These are phyloP conservation scores for Tenualosa thibaudeaui DNA, from an alignment of 2,797 vertebrate genomes.

Conservation along the genomic window DNA sequence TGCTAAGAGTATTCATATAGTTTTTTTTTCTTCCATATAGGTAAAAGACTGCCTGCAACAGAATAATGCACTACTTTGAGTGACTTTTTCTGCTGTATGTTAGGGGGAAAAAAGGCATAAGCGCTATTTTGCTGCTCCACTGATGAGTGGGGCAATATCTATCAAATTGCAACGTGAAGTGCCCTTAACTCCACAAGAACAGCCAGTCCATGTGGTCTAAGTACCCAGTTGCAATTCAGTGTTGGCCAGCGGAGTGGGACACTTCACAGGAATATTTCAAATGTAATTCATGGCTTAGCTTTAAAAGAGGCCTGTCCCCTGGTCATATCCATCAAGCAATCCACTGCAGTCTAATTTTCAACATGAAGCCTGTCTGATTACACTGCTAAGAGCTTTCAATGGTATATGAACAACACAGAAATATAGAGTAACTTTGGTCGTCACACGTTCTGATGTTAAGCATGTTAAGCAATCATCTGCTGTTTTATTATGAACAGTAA, in stretches of 20 bases:
- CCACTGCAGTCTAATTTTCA: neutral
- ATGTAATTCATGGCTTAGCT: constrained; percentile 25
- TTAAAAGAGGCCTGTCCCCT: constrained; percentile 30
- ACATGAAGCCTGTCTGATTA: neutral
- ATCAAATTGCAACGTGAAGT: constrained; percentile 49
- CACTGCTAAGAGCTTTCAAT: neutral
- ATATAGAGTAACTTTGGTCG: neutral
- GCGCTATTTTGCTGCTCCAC: constrained; percentile 42
- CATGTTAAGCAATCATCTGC: neutral
- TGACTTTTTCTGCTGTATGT: constrained; percentile 24
- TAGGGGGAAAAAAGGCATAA: constrained; percentile 23
- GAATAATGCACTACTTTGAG: neutral
- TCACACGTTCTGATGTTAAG: neutral
- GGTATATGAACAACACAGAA: neutral
- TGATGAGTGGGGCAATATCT: constrained; percentile 46
- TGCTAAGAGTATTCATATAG: no score
- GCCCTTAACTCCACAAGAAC: constrained; percentile 60
- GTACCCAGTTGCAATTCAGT: constrained; percentile 47
- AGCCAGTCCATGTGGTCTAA: constrained; percentile 52
- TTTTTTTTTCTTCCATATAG: neutral
- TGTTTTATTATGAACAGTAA: neutral
- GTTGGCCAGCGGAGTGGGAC: constrained; percentile 36
- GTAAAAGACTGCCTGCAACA: neutral
- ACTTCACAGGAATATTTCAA: constrained; percentile 31
- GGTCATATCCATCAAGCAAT: neutral